Conservation (phyloP, 2,113 vertebrate species). For the Hypocryptadius cinnamomeus region DNA sequence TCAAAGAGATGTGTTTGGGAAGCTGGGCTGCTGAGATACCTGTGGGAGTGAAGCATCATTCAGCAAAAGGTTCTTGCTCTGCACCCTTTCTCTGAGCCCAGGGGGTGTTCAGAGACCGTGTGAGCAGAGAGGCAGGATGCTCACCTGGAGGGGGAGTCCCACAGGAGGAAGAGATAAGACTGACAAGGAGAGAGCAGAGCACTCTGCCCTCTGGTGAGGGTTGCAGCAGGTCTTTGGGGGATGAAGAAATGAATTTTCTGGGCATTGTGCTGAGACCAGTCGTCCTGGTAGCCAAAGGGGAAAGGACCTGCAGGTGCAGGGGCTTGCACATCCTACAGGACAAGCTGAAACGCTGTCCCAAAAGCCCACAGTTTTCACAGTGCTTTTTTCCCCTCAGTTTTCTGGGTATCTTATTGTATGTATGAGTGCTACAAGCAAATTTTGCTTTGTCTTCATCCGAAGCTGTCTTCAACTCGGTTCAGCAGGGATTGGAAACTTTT, state of each 20-base stretch:
- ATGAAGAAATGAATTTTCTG: background rate
- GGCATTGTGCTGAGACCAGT: background rate
- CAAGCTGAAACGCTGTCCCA: accelerated
- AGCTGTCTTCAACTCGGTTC: background rate
- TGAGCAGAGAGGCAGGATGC: background rate
- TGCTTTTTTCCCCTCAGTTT: background rate
- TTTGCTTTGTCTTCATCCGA: background rate
- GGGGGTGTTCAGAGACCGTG: accelerated
- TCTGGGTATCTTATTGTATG: background rate
- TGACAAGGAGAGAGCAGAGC: background rate
- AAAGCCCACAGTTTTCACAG: background rate
- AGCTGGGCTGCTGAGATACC: background rate
- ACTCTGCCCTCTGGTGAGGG: background rate
- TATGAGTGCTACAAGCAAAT: background rate
- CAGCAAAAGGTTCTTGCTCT: background rate
- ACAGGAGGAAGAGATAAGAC: background rate
- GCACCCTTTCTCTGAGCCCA: background rate
- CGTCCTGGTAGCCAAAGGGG: background rate
- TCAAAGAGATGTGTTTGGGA: background rate
- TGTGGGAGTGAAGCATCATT: background rate
- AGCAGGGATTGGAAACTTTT: background rate
- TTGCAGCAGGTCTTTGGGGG: background rate
- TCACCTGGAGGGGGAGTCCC: background rate
- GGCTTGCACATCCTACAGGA: background rate
- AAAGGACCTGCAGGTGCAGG: background rate